A percentile compares a stretch with the other conserved stretches of the same genome.
These are phyloP conservation scores for Amphipyra berbera DNA, from an alignment of 2,888 invertebrate genomes.

Conservation along the genomic window DNA sequence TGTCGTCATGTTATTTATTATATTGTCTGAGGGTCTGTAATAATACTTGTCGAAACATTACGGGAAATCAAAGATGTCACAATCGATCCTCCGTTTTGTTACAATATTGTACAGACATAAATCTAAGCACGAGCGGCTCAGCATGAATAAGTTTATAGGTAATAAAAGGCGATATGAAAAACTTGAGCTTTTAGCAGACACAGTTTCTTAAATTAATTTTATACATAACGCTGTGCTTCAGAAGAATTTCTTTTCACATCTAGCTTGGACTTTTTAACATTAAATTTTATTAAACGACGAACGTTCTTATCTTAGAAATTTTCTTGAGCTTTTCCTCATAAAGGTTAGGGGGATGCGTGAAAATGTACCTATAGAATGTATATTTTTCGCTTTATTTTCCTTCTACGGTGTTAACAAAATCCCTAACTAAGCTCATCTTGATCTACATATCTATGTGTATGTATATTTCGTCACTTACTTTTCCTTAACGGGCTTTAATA, in stretches of 20 bases:
- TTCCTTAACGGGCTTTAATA: neutral
- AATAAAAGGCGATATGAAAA: constrained; percentile 40
- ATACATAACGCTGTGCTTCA: constrained; percentile 40
- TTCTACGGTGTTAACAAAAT: constrained; percentile 15
- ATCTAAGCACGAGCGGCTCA: constrained; percentile 18
- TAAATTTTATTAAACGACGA: constrained; percentile 54
- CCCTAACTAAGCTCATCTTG: constrained; percentile 34
- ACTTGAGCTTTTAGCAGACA: constrained; percentile 16
- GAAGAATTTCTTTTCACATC: constrained; percentile 42
- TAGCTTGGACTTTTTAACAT: constrained; percentile 36
- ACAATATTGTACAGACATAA: constrained; percentile 19
- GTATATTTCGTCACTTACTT: neutral
- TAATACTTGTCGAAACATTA: neutral
- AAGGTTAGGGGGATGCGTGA: constrained; percentile 25
- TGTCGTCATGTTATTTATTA: too few species aligned
- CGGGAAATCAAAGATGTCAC: constrained; percentile 10
- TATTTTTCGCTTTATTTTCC: constrained; percentile 16
- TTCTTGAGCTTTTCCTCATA: constrained; percentile 44
- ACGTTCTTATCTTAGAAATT: constrained; percentile 30
- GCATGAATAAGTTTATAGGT: constrained; percentile 40
- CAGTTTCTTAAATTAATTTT: constrained; percentile 50
- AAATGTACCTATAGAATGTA: constrained; percentile 22
- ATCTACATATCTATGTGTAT: constrained; percentile 1
- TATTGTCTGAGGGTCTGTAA: too few species aligned
- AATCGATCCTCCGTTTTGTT: constrained; percentile 12